Percentiles rank a stretch among this genome's conserved stretches.
phyloP scores from a whole-genome alignment of 2,113 vertebrate species.

The Baryphthengus martii region DNA sequence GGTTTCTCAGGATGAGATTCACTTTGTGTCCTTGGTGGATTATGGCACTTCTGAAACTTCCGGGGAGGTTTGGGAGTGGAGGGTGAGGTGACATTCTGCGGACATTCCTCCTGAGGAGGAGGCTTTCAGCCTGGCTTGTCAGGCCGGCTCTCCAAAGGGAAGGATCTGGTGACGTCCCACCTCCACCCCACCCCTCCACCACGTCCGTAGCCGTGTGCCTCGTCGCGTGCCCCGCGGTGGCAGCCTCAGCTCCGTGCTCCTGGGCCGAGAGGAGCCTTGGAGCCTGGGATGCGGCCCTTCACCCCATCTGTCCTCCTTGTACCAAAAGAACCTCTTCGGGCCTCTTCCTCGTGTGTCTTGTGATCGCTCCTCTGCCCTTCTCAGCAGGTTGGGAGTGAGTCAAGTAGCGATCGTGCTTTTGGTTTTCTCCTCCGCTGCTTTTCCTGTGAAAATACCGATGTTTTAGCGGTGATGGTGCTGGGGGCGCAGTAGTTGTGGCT shows the following conservation, averaged over 20 bases:
- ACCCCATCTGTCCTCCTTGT: background rate
- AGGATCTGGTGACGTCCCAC: background rate
- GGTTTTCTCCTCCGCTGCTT: background rate
- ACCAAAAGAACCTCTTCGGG: background rate
- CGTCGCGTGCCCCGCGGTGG: background rate
- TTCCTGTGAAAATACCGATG: background rate
- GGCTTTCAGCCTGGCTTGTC: background rate
- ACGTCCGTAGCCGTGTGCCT: background rate
- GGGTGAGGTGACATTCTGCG: background rate
- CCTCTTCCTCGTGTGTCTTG: background rate
- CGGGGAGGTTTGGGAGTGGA: background rate
- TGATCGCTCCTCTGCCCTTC: background rate
- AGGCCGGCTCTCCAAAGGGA: slow-evolving; percentile 28
- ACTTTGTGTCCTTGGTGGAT: slow-evolving; percentile 41
- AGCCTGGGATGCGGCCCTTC: background rate
- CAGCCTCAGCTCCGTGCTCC: background rate
- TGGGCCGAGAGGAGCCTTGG: background rate
- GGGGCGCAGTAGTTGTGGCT: background rate
- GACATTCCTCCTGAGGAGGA: slow-evolving; percentile 52
- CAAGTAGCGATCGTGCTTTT: background rate
- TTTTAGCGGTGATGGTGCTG: background rate
- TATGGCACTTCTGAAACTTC: slow-evolving; percentile 37
- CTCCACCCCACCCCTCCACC: background rate
- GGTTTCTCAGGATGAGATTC: slow-evolving; percentile 48
- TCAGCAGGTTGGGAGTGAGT: background rate